Base-by-base conservation (phyloP, 2,888 invertebrate species). In the Parochlus steinenii region DNA sequence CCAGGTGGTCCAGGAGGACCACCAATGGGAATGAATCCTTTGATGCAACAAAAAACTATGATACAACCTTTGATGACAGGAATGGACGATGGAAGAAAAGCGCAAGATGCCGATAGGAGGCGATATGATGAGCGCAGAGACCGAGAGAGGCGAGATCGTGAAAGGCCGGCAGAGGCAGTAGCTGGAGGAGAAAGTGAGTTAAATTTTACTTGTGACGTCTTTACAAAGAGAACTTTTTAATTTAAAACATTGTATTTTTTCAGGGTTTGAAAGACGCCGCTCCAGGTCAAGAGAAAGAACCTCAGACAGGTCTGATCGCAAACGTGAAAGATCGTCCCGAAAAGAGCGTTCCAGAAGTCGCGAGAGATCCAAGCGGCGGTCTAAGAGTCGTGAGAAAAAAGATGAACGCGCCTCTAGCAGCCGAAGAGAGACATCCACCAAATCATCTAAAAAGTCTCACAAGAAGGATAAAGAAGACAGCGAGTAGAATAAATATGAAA, bases 81-180 rank as follows among this genome's bases (percentile, higher is more conserved):
- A 36, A 38, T 37, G 34, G 8, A 20, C 6, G 33, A 33, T 17
- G 25, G 22, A 10, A 33, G 33, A 12, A 40, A 23, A 22, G 15
- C 46, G 52, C 34, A 46, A 46, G 24, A 48, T 56, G 47, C 55
- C 55, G 4, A n/a, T n/a, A n/a, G n/a, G n/a, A n/a, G n/a, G 48
- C 36, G 34, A 42, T 18, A 44, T 54, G 47, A 45, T 44, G 11
- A 44, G 46, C 17, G 46, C 12, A 22, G 65, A 19, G 65, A 65
- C 22, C 63, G 65, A 37, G 58, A 60, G 23, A 64, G 69, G 3
- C 63, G 78, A 38, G 77, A 77, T 54, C 74, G 76, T 10, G 48
- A 49, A 43, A 47, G 48, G 14, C 44, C 45, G 2, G 42, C 41
- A 3, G 32, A 41, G 26, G 39, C 30, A 15, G 45, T 43, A 3